These are phyloP conservation scores for Cyphomyrus plagiostoma DNA, from an alignment of 2,113 vertebrate species.

Conservation along the genomic window DNA sequence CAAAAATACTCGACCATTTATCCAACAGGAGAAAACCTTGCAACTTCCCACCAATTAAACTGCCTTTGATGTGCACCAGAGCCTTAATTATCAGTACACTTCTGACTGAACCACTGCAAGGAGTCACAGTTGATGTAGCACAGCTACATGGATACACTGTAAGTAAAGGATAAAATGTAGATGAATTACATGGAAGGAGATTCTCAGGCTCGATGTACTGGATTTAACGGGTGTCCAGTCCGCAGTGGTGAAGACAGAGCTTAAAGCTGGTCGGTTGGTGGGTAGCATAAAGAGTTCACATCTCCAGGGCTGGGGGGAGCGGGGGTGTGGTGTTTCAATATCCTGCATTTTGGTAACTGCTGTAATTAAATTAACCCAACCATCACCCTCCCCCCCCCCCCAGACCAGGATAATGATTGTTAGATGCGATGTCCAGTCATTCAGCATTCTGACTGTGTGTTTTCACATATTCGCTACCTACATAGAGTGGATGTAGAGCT, in stretches of 20 bases:
- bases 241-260: background rate
- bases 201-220: background rate
- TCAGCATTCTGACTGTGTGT: background rate
- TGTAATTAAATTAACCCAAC: background rate
- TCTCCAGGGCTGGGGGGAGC: background rate
- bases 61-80: background rate
- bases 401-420: background rate
- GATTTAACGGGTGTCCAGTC: background rate
- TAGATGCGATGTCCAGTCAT: background rate
- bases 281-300: background rate
- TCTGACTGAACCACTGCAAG: background rate
- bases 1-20: background rate
- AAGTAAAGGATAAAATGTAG: background rate
- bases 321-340: background rate
- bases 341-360: background rate
- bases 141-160: background rate
- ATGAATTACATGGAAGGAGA: background rate
- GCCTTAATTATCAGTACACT: background rate
- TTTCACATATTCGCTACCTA: background rate
- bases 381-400: too few species aligned
- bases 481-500: background rate
- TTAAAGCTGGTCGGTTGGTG: background rate
- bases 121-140: background rate
- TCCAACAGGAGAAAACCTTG: background rate
- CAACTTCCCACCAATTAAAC: background rate